Evolutionary conservation across 1,140 invertebrate species (phyloP).

Genomic region (Ectropis grisescens): DNA sequence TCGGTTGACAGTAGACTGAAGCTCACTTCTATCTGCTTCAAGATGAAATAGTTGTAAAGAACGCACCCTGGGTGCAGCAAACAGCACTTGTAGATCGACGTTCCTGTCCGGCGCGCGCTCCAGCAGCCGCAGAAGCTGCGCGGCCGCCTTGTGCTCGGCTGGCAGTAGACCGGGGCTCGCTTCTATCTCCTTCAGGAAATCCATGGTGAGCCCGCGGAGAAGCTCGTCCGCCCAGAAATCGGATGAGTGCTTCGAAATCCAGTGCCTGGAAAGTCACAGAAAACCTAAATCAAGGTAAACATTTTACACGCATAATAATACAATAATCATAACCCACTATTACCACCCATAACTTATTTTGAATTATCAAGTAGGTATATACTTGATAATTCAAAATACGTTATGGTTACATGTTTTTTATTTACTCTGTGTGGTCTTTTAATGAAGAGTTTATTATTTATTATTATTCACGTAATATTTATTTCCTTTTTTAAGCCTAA

Average conservation of each 20-base stretch:
- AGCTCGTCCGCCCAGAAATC: conserved; percentile 88
- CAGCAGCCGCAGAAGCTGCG: conserved; percentile 83
- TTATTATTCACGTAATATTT: too few relatives aligned
- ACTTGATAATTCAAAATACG: too few relatives aligned
- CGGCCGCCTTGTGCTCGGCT: conserved; percentile 90
- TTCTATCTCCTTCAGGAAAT: conserved; percentile 91
- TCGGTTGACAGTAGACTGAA: conserved; percentile 90
- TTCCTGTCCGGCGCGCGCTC: conserved; percentile 73
- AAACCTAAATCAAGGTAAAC: too few relatives aligned
- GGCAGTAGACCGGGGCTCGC: conserved; percentile 88
- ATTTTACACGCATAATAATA: too few relatives aligned
- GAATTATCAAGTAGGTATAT: too few relatives aligned
- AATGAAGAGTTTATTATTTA: too few relatives aligned
- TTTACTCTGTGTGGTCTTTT: too few relatives aligned
- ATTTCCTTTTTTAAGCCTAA: too few relatives aligned
- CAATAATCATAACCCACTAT: too few relatives aligned
- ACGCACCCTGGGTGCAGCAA: conserved; percentile 80
- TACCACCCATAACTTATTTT: too few relatives aligned
- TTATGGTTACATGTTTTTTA: too few relatives aligned
- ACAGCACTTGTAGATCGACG: conserved; percentile 79
- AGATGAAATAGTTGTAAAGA: too few relatives aligned
- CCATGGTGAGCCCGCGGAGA: conserved; percentile 83
- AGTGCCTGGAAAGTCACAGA: conserved; percentile 58
- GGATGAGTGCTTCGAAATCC: conserved; percentile 80
- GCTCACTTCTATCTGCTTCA: conserved; percentile 90